Percentiles rank a stretch among this genome's conserved stretches.
phyloP scores from a whole-genome alignment of 53 echinoderm and acorn worm genomes.

The Patiria pectinifera region DNA sequence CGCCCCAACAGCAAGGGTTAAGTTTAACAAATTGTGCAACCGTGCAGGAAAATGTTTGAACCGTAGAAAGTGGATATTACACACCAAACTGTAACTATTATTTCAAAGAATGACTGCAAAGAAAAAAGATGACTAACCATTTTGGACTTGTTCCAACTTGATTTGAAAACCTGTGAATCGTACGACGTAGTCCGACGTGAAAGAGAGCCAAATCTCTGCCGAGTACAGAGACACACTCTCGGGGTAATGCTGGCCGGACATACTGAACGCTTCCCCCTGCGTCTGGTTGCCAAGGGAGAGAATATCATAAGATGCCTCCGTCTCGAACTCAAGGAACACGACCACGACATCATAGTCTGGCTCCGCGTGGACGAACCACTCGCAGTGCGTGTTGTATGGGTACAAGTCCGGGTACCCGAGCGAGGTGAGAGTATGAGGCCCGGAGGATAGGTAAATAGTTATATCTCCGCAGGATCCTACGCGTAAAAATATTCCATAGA shows the following conservation, averaged over 20 bases:
- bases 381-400: background rate
- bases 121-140: too few species aligned
- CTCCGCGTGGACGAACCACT: constrained; percentile 6
- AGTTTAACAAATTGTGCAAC: too few species aligned
- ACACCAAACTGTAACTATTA: too few species aligned
- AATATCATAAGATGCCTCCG: background rate
- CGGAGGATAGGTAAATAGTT: background rate
- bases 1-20: too few species aligned
- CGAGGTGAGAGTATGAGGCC: background rate
- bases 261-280: background rate
- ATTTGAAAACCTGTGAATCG: too few species aligned
- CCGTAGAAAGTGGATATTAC: too few species aligned
- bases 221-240: background rate
- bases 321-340: constrained; percentile 1
- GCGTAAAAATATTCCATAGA: background rate
- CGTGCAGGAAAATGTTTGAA: too few species aligned
- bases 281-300: background rate
- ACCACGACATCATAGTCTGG: background rate
- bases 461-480: background rate
- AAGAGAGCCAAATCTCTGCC: background rate
- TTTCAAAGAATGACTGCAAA: too few species aligned
- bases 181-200: too few species aligned
- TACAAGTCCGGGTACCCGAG: background rate
- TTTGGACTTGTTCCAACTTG: too few species aligned
- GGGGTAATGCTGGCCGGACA: background rate